Evolutionary conservation across 2,797 vertebrate genomes (phyloP).

Genomic region (Heterohyrax brucei): DNA sequence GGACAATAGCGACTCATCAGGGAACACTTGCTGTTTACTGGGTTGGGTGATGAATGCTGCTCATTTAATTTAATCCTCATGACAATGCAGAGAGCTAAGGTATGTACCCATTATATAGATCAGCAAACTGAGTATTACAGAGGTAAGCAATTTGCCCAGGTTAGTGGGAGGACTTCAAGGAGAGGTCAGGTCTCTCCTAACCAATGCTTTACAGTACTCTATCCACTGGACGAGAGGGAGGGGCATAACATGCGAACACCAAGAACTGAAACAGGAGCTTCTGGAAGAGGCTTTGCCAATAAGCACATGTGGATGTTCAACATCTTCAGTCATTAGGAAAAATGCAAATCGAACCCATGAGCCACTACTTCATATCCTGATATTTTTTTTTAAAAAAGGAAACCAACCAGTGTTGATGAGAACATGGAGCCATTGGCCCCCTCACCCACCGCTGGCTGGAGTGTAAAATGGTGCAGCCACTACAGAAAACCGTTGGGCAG

Average conservation of each 20-base stretch:
- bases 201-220: rapidly evolving
- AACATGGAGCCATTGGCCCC: neutral
- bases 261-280: rapidly evolving
- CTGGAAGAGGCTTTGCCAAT: neutral
- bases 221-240: rapidly evolving
- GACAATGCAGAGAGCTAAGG: neutral
- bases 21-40: neutral
- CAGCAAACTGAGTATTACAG: neutral
- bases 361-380: neutral
- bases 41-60: neutral
- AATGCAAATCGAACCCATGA: neutral
- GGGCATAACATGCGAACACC: neutral
- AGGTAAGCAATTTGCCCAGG: neutral
- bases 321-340: neutral
- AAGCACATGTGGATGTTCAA: neutral
- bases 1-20: rapidly evolving
- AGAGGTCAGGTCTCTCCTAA: neutral
- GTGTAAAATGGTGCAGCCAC: neutral
- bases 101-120: neutral
- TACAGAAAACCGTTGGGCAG: neutral
- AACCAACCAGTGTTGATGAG: neutral
- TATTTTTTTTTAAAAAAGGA: neutral
- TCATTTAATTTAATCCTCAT: rapidly evolving
- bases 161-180: neutral
- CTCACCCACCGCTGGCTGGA: neutral